Percentiles rank a stretch among this genome's conserved stretches.
These are phyloP conservation scores for Pollenia griseotomentosa DNA, from an alignment of 2,888 invertebrate species.

Conservation along the genomic window DNA sequence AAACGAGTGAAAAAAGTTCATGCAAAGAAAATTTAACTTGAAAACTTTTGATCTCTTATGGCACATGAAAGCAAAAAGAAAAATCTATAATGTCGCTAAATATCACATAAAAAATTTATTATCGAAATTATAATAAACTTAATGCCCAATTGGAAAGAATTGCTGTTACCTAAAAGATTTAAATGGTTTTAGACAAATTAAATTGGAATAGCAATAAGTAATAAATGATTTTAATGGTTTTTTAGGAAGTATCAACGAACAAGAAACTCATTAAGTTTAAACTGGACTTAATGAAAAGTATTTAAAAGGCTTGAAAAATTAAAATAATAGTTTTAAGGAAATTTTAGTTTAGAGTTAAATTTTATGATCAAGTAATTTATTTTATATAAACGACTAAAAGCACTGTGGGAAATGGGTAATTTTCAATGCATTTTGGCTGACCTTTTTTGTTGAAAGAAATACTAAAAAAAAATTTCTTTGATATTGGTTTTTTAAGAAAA, in stretches of 20 bases:
- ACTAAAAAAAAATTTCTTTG: too few relatives aligned
- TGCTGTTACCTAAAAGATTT: neutral
- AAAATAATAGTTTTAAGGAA: neutral
- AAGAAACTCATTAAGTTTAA: slow-evolving; percentile 27
- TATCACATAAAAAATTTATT: slow-evolving; percentile 64
- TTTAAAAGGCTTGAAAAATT: neutral
- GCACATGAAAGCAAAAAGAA: slow-evolving; percentile 35
- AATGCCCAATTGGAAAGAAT: slow-evolving; percentile 50
- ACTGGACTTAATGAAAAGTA: slow-evolving; percentile 28
- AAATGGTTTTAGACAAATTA: neutral
- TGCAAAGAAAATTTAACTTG: slow-evolving; percentile 69
- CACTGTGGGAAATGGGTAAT: too few relatives aligned
- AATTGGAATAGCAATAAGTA: neutral
- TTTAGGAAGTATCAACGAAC: neutral
- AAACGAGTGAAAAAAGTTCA: slow-evolving; percentile 56
- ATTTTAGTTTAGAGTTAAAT: neutral
- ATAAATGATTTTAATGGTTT: neutral
- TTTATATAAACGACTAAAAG: too few relatives aligned
- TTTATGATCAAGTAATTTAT: too few relatives aligned
- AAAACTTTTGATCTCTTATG: slow-evolving; percentile 63
- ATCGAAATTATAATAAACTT: slow-evolving; percentile 39
- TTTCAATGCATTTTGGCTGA: too few relatives aligned
- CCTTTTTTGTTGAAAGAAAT: too few relatives aligned
- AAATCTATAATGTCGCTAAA: slow-evolving; percentile 71
- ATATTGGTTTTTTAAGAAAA: too few relatives aligned